Evolutionary conservation across 2,888 invertebrate species (phyloP).

Genomic region (Rotaria macrura): DNA sequence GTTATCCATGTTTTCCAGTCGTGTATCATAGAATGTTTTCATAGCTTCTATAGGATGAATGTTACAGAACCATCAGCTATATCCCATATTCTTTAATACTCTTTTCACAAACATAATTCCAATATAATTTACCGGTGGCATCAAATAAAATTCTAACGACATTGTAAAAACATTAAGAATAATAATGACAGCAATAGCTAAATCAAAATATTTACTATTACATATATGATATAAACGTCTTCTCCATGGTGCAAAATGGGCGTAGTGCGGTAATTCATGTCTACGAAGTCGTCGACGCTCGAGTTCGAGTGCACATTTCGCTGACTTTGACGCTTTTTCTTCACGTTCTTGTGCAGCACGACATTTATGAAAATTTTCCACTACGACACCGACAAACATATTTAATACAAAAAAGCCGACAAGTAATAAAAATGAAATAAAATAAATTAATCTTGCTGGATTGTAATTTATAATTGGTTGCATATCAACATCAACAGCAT

Average conservation of each 20-base stretch:
- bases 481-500: conserved; percentile 91
- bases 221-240: conserved; percentile 89
- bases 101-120: not conserved
- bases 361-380: conserved; percentile 97
- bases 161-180: conserved; percentile 98
- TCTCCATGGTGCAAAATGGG: conserved; percentile 60
- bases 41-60: no score
- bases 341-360: conserved; percentile 97
- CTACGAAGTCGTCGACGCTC: conserved; percentile 84
- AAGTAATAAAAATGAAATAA: conserved; percentile 91
- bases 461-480: conserved; percentile 94
- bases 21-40: no score
- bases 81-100: no score
- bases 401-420: conserved; percentile 99
- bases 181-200: conserved; percentile 96
- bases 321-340: conserved; percentile 78
- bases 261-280: conserved; percentile 56
- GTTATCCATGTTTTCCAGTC: no score
- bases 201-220: conserved; percentile 94
- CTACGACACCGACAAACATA: conserved; percentile 99
- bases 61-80: no score
- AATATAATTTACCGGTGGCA: conserved; percentile 64
- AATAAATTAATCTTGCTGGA: conserved; percentile 94
- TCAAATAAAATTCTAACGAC: conserved; percentile 98
- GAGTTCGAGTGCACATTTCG: conserved; percentile 81